These are phyloP conservation scores for Mythimna loreyi DNA, from an alignment of 2,888 invertebrate genomes.

Conservation along the genomic window DNA sequence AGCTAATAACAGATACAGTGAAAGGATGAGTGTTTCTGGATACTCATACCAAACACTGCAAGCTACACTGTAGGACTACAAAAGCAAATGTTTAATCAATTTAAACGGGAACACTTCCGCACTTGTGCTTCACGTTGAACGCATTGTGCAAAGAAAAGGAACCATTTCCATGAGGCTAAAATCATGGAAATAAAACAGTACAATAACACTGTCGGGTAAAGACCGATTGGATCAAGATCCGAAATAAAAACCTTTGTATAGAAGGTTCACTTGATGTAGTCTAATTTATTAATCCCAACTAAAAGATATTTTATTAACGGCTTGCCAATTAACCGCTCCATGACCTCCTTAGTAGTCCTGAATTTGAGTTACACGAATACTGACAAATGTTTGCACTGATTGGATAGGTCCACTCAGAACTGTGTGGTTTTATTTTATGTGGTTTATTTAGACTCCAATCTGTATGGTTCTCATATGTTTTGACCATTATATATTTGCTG, in stretches of 20 bases:
- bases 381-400: too few relatives aligned
- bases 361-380: too few relatives aligned
- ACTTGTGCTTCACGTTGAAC: conserved; percentile 37
- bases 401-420: too few relatives aligned
- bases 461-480: too few relatives aligned
- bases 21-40: conserved; percentile 2
- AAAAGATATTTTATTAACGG: too few relatives aligned
- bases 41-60: conserved; percentile 24
- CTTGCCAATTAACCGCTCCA: too few relatives aligned
- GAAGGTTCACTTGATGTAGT: conserved; percentile 12
- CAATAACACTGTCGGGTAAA: conserved; percentile 56
- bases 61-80: conserved; percentile 29
- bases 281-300: not conserved
- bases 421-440: too few relatives aligned
- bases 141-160: conserved; percentile 58
- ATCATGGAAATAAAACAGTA: conserved; percentile 62
- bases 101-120: conserved; percentile 42
- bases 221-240: conserved; percentile 64
- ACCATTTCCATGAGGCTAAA: conserved; percentile 58
- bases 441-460: too few relatives aligned
- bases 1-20: not conserved
- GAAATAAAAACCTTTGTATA: conserved; percentile 5
- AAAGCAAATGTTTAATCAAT: conserved; percentile 57
- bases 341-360: too few relatives aligned
- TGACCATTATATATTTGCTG: too few relatives aligned